Base-by-base conservation (phyloP, 2,888 invertebrate species). In the Tethea ocularis region DNA sequence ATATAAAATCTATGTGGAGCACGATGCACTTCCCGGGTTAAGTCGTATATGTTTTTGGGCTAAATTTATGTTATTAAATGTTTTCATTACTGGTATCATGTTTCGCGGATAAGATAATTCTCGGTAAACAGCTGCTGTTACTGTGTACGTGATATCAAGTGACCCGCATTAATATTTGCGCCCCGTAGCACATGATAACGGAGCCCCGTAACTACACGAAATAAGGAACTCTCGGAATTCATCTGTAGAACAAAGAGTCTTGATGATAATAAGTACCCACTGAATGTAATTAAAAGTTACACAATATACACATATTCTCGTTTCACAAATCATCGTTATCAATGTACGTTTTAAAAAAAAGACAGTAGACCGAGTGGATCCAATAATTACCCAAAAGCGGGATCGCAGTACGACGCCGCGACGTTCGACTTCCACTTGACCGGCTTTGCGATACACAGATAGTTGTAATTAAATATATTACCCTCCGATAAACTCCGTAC, bases 61-160 rank as follows among this genome's bases (percentile, higher is more conserved):
- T 71, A 69, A 61, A 61, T 69, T 61, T 55, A 54, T 70, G 69
- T 58, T 56, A 51, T 63, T 61, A 57, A 57, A 63, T 71, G 70
- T 75, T 78, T 78, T 67, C 69, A 66, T 70, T 67, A 69, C 71
- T 60, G 61, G 63, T 72, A 72, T 71, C 68, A 58, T 62, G 59
- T 69, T 63, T 58, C 53, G 56, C 58, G 61, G 77, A 79, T 80
- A 77, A 79, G 78, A 78, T 80, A 77, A 69, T 64, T 59, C 57
- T 52, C 58, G 59, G 64, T 68, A 70, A 68, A 75, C 74, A 78
- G 72, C 72, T 71, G 72, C 74, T 75, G 82, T 78, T 74, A 56
- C 75, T 72, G 74, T 67, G 67, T 46, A 46, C 66, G 65, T 59
- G 59, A 61, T 72, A 71, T 75, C 72, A 64, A 67, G 55, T 75